Base-by-base conservation (phyloP, 2,888 invertebrate species). In the Holacanthella duospinosa region DNA sequence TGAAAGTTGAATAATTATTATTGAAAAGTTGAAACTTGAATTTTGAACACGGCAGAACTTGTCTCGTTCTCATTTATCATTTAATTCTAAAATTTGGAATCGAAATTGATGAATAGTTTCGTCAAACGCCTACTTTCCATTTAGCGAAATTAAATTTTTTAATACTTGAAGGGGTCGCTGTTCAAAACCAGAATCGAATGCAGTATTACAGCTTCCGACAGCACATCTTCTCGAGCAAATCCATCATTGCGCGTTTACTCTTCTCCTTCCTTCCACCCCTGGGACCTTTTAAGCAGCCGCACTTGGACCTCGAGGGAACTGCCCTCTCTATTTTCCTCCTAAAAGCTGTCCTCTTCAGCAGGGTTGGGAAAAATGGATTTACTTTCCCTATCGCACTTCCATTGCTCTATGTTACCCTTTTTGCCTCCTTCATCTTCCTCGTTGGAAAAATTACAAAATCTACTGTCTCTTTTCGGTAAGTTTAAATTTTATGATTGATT, bases 221-320 rank as follows among this genome's bases (percentile, higher is more conserved):
- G 21, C 71, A 73, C 59, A 63, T 73, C n/a, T 64, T 73, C 43
- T 73, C 71, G 9, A 64, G 68, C 60, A 67, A 68, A 12, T 71
- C 71, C 56, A 66, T 73, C 9, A 25, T 73, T 2, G 63, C 61
- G 28, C 62, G 71, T 19, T 62, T 73, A 19, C 24, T 67, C 12
- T 68, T 67, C 9, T 73, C 73, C n/a, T 60, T 73, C n/a, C 64
- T 68, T 53, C 73, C 73, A 24, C 73, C 73, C 1, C 63, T 71
- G 54, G 73, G 73, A 9, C 65, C 57, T 27, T 71, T 69, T 44
- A 67, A 68, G 19, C 19, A 68, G 28, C 64, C 71, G 4, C 65
- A 69, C 55, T 66, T 66, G 9, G 73, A 73, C 43, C 62, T 62
- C 29, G 66, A 69, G 58, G 73, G 73, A 55, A 69, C 68, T 43